These are phyloP conservation scores for Sorex fumeus DNA, from an alignment of 2,113 vertebrate species.

Conservation along the genomic window DNA sequence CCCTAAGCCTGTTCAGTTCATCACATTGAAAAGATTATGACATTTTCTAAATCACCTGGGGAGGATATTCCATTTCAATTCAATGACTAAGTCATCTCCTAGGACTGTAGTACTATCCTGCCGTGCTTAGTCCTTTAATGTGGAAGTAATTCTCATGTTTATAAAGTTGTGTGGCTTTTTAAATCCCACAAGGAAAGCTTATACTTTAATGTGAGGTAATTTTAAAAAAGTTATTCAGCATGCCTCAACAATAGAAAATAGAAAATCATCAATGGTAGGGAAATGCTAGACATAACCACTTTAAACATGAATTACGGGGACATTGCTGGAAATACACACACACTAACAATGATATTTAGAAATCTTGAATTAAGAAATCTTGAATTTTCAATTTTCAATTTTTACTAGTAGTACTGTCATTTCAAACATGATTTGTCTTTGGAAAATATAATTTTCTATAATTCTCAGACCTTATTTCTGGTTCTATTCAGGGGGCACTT, in stretches of 20 bases:
- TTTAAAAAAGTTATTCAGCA: constrained; percentile 48
- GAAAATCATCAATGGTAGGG: constrained; percentile 3
- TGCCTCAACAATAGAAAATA: constrained; percentile 53
- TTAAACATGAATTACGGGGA: constrained; percentile 11
- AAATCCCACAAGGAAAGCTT: constrained; percentile 67
- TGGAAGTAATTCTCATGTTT: constrained; percentile 81
- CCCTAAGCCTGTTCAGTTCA: constrained; percentile 82
- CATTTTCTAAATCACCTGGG: constrained; percentile 83
- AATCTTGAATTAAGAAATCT: constrained; percentile 37
- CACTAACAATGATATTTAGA: not conserved
- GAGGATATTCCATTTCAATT: constrained; percentile 83
- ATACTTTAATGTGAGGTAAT: constrained; percentile 68
- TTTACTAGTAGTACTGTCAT: not conserved
- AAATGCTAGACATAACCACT: constrained; percentile 46
- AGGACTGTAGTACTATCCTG: constrained; percentile 65
- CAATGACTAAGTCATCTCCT: constrained; percentile 80
- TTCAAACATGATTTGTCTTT: not conserved
- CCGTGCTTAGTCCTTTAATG: constrained; percentile 81
- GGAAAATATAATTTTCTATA: not conserved
- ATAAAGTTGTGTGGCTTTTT: constrained; percentile 78
- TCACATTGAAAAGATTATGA: constrained; percentile 86
- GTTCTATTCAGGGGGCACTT: too few species aligned
- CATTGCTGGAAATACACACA: constrained; percentile 34
- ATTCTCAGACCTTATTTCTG: not conserved
- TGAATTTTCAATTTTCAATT: constrained; percentile 22